Base-by-base conservation (phyloP, 2,888 invertebrate species). In the Drosophila yooni region DNA sequence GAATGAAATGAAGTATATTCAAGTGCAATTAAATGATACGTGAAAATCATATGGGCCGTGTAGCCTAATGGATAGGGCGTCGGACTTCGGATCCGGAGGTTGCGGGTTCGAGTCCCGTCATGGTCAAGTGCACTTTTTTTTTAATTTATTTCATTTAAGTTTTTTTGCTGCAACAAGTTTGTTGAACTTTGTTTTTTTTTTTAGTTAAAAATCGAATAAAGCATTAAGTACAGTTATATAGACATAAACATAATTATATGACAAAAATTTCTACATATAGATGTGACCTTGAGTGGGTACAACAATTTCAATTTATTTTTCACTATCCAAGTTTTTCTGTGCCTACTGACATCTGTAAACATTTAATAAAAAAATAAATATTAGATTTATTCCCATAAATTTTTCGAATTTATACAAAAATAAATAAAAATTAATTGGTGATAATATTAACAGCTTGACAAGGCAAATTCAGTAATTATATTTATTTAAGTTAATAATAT, bases 21-120 rank as follows among this genome's bases (percentile, higher is more conserved):
- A 15, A 21, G 7, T 8, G 4, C 2, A 25, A 1, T 15, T 46
- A 4, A 15, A 25, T 46, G 7, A 11, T n/a, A 2, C 13, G 1
- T 0, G 3, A 2, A 13, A 2, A 21, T 21, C 0, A 0, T 8
- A 56, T 27, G 27, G 38, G 27, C 59, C 66, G 56, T 57, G 57
- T 57, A 25, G 51, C 50, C 57, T 57, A 57, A 57, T 18, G 57
- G 57, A 57, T 57, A 57, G 31, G 57, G 57, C 57, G 57, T 57
- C 57, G 57, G 57, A 57, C 57, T 57, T 57, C 57, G 57, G 6
- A 57, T 57, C 57, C 57, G 57, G 43, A 57, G 57, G 25, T 57
- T 57, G 57, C 57, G 43, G 57, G 43, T 57, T 43, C 57, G 57
- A 57, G 11, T 57, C 57, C 57, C 31, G 57, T 57, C 57, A 43